These are phyloP conservation scores for Austrofundulus limnaeus DNA, from an alignment of 2,113 vertebrate species.

Conservation along the genomic window DNA sequence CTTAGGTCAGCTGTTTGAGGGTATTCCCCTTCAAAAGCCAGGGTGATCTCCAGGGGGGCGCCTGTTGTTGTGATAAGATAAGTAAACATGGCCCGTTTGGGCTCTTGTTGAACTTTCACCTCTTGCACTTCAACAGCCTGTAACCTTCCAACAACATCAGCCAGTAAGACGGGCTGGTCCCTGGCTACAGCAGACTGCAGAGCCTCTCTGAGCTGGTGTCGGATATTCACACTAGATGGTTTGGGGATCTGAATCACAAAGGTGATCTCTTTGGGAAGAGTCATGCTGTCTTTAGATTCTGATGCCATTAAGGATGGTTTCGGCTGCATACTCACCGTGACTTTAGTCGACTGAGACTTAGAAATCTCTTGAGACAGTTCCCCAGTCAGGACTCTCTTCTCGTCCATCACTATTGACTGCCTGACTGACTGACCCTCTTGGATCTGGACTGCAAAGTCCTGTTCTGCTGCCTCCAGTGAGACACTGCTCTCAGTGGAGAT, in stretches of 20 bases:
- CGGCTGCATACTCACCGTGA: conserved; percentile 69
- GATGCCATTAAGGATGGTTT: conserved; percentile 55
- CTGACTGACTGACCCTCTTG: conserved; percentile 83
- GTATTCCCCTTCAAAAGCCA: conserved; percentile 82
- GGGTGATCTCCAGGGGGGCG: conserved; percentile 82
- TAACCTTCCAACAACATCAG: conserved; percentile 80
- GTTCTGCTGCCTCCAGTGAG: conserved; percentile 76
- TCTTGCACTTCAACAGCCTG: conserved; percentile 80
- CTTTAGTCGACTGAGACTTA: conserved; percentile 63
- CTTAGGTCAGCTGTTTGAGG: conserved; percentile 84
- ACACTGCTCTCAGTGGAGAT: conserved; percentile 78
- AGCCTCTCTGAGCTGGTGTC: conserved; percentile 81
- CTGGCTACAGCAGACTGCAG: conserved; percentile 83
- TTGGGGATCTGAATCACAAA: conserved; percentile 76
- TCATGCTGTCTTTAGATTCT: conserved; percentile 72
- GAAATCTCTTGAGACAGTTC: conserved; percentile 68
- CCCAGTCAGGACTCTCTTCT: conserved; percentile 80
- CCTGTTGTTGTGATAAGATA: conserved; percentile 83
- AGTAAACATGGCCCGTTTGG: conserved; percentile 77
- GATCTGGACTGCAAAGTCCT: conserved; percentile 83
- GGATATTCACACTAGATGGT: conserved; percentile 76
- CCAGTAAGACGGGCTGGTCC: conserved; percentile 81
- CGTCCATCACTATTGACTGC: conserved; percentile 83
- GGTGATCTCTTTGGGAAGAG: conserved; percentile 82
- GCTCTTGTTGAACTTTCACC: conserved; percentile 81